These are phyloP conservation scores for Hephaestus fuliginosus DNA, from an alignment of 2,797 vertebrate genomes.

Conservation along the genomic window DNA sequence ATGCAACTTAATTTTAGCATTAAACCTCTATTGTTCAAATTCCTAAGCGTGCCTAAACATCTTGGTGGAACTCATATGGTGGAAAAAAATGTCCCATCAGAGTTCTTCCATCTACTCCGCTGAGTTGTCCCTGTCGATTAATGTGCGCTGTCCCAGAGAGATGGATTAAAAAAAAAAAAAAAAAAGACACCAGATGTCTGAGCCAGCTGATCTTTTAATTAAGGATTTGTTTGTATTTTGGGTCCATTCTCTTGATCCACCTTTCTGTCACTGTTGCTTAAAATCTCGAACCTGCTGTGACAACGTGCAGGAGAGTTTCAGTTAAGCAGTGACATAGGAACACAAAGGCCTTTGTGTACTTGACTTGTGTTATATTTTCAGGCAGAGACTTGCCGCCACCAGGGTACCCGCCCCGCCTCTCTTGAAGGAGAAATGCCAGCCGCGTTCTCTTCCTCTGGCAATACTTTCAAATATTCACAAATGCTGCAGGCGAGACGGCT, in stretches of 20 bases:
- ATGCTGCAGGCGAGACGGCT: slow-evolving; percentile 74
- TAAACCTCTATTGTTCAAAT: not conserved
- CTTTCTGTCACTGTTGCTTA: slow-evolving; percentile 24
- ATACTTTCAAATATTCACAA: slow-evolving; percentile 81
- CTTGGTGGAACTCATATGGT: not conserved
- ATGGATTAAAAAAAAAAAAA: not conserved
- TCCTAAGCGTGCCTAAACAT: not conserved
- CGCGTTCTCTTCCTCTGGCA: slow-evolving; percentile 66
- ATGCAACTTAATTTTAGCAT: slow-evolving; percentile 7
- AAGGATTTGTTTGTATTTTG: slow-evolving; percentile 35
- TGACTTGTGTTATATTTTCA: slow-evolving; percentile 47
- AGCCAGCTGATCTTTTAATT: slow-evolving; percentile 41
- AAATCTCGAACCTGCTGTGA: slow-evolving; percentile 29
- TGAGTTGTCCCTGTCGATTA: slow-evolving; percentile 19
- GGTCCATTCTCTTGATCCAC: slow-evolving; percentile 23
- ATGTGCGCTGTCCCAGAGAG: slow-evolving; percentile 12
- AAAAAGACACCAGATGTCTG: slow-evolving; percentile 10
- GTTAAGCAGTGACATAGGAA: slow-evolving; percentile 36
- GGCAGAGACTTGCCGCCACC: slow-evolving; percentile 42
- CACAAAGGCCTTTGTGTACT: slow-evolving; percentile 48
- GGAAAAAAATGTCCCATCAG: not conserved
- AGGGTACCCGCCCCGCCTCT: slow-evolving; percentile 34
- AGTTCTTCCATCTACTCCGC: not conserved
- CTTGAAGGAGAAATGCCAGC: slow-evolving; percentile 68
- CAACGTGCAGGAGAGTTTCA: slow-evolving; percentile 19